Conservation (phyloP, 2,888 invertebrate genomes). For the Muschampia plurimacula region DNA sequence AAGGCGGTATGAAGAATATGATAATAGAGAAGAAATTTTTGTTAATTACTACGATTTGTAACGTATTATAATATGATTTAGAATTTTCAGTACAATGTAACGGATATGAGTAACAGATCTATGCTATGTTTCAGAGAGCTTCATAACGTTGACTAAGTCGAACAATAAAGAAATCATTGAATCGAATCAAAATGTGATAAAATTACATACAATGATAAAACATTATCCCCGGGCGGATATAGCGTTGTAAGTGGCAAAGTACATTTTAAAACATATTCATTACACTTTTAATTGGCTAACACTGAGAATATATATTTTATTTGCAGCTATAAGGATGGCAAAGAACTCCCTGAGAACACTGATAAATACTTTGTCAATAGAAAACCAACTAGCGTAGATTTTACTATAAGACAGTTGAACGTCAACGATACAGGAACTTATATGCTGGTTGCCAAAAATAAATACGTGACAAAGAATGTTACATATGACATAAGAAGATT, state of each 20-base stretch:
- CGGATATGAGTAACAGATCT: not conserved
- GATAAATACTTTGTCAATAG: conserved; percentile 49
- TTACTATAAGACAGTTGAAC: conserved; percentile 52
- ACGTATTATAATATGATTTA: no score
- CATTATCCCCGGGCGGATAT: conserved; percentile 57
- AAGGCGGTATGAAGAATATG: no score
- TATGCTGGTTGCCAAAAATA: conserved; percentile 61
- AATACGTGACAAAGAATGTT: conserved; percentile 47
- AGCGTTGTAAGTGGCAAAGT: conserved; percentile 56
- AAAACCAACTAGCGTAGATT: conserved; percentile 39
- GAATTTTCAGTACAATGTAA: not conserved
- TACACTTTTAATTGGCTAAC: not conserved
- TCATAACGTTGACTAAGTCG: conserved; percentile 48
- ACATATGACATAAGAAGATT: conserved; percentile 55
- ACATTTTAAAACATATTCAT: not conserved
- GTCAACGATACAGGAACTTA: conserved; percentile 67
- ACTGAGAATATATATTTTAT: not conserved
- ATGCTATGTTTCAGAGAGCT: conserved; percentile 51
- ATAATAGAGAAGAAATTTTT: no score
- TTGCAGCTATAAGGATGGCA: conserved; percentile 53
- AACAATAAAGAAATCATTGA: conserved; percentile 26
- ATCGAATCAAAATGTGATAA: conserved; percentile 27
- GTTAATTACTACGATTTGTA: no score
- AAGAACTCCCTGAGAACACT: conserved; percentile 45
- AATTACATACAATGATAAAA: conserved; percentile 45